Percentiles rank a stretch among this genome's conserved stretches.
Conservation (phyloP, 2,113 vertebrate genomes). For the Lates calcarifer region DNA sequence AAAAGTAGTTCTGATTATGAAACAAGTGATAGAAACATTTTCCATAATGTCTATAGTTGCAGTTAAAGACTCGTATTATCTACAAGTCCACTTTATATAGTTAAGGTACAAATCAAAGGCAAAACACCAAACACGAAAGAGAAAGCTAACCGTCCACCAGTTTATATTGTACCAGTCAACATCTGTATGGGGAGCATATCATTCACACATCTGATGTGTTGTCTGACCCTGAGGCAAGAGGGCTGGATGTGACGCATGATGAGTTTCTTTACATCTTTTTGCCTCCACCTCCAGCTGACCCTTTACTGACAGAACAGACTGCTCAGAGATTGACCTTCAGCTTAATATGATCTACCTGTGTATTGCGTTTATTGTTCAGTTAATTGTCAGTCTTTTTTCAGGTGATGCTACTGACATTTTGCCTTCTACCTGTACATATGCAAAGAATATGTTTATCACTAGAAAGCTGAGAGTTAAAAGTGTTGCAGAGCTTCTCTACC, state of each 20-base stretch:
- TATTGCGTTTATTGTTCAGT: background rate
- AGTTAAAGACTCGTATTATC: background rate
- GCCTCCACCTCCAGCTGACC: slow-evolving; percentile 1
- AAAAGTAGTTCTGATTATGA: background rate
- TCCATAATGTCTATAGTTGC: background rate
- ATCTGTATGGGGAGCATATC: background rate
- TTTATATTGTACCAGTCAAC: background rate
- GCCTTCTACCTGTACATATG: background rate
- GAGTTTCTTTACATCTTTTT: slow-evolving; percentile 11
- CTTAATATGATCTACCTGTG: background rate
- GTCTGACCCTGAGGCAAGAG: slow-evolving; percentile 27
- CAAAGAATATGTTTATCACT: background rate
- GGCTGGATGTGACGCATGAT: slow-evolving; percentile 16
- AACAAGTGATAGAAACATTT: background rate
- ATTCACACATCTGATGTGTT: slow-evolving; percentile 58
- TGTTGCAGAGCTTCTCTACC: background rate
- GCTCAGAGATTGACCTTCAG: background rate
- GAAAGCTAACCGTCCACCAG: background rate
- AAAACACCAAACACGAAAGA: slow-evolving; percentile 1
- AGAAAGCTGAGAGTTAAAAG: background rate
- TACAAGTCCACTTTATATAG: background rate
- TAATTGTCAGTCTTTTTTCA: background rate
- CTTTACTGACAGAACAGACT: background rate
- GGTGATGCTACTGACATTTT: background rate
- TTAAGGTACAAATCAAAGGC: background rate